Percentiles rank a stretch among this genome's conserved stretches.
These are phyloP conservation scores for Sesamia nonagrioides DNA, from an alignment of 1,140 invertebrate species.

Conservation along the genomic window DNA sequence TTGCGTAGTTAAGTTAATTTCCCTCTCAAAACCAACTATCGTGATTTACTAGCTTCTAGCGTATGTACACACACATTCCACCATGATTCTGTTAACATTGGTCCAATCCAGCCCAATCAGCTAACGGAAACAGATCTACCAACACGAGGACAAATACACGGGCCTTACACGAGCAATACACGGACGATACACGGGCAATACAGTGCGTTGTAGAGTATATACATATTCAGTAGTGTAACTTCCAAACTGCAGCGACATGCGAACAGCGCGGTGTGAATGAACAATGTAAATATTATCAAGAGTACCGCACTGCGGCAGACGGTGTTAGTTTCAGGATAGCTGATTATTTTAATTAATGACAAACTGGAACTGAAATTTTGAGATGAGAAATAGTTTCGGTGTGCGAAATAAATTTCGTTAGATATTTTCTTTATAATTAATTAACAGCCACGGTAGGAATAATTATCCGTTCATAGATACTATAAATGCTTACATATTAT, in stretches of 20 bases:
- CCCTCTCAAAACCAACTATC: too few species aligned
- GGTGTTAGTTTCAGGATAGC: not conserved
- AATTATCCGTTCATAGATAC: too few species aligned
- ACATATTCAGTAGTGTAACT: constrained; percentile 38
- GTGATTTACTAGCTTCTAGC: not conserved
- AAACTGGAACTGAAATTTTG: not conserved
- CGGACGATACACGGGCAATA: not conserved
- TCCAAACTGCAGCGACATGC: constrained; percentile 10
- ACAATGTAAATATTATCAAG: constrained; percentile 25
- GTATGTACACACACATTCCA: not conserved
- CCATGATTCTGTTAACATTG: not conserved
- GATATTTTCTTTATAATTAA: not conserved
- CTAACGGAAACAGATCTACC: not conserved
- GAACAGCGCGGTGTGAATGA: constrained; percentile 5
- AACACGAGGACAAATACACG: constrained; percentile 1
- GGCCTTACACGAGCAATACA: not conserved
- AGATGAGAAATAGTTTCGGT: not conserved
- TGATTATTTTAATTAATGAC: not conserved
- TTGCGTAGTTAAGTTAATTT: too few species aligned
- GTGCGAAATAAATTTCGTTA: not conserved
- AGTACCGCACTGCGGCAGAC: constrained; percentile 12
- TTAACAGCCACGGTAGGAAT: not conserved
- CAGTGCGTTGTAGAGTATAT: not conserved
- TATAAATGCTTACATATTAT: too few species aligned
- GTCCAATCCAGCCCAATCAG: constrained; percentile 18